phyloP scores from a whole-genome alignment of 2,113 vertebrate species.

The Chauna torquata region DNA sequence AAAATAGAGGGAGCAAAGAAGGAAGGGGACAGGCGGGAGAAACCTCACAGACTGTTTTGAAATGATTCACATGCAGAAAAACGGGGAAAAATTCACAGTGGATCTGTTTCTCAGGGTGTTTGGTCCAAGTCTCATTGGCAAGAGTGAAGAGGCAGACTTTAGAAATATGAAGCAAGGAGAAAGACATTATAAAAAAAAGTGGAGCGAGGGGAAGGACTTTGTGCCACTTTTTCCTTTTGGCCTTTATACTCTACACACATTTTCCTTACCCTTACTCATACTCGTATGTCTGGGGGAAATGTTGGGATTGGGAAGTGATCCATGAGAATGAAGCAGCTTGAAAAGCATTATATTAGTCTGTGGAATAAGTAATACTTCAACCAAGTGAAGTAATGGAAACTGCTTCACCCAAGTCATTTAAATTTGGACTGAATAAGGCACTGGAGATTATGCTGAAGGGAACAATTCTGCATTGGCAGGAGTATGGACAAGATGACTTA shows the following conservation, averaged over 20 bases:
- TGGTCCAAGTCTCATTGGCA: conserved; percentile 21
- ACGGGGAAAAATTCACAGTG: not conserved
- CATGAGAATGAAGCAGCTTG: conserved; percentile 65
- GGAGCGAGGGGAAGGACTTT: conserved; percentile 19
- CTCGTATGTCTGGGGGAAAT: conserved; percentile 50
- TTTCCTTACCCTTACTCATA: conserved; percentile 65
- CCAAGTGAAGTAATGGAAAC: conserved; percentile 74
- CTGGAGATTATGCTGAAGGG: conserved; percentile 63
- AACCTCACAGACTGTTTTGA: conserved; percentile 4
- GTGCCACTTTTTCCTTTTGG: conserved; percentile 64
- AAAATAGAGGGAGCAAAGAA: not conserved
- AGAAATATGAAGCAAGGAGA: conserved; percentile 47
- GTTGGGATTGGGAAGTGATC: conserved; percentile 67
- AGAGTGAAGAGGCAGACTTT: conserved; percentile 10
- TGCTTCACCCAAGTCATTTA: conserved; percentile 63
- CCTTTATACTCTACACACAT: conserved; percentile 58
- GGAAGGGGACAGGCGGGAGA: rapidly evolving
- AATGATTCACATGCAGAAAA: conserved; percentile 6
- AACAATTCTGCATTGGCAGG: conserved; percentile 65
- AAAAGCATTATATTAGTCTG: conserved; percentile 70
- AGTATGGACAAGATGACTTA: conserved; percentile 62
- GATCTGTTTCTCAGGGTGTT: conserved; percentile 4
- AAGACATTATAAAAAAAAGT: conserved; percentile 20
- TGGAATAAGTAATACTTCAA: conserved; percentile 73
- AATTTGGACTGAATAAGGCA: conserved; percentile 61